phyloP scores from a whole-genome alignment of 1,140 invertebrate species.

The Rhyzopertha dominica region DNA sequence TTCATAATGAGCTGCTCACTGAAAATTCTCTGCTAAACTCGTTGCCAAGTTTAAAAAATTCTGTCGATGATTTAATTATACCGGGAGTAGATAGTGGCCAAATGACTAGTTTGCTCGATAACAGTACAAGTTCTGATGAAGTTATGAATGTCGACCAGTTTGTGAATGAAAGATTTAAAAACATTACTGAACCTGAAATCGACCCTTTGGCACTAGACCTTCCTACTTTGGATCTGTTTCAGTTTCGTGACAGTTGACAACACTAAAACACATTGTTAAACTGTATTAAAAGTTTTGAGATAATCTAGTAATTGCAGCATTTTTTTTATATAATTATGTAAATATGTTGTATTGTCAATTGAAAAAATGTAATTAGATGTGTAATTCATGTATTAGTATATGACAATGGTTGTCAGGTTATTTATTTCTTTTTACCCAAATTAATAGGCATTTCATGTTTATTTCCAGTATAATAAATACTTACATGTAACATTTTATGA shows the following conservation, averaged over 20 bases:
- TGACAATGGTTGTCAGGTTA: too few species aligned
- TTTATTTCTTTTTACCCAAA: too few species aligned
- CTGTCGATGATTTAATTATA: conserved; percentile 35
- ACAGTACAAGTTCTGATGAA: conserved; percentile 39
- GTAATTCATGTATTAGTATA: too few species aligned
- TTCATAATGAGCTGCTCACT: conserved; percentile 24
- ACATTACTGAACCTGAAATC: conserved; percentile 36
- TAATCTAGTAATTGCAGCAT: too few species aligned
- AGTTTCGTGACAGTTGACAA: conserved; percentile 33
- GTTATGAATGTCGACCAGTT: conserved; percentile 44
- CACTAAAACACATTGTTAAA: neutral
- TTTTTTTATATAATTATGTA: too few species aligned
- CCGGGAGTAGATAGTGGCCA: conserved; percentile 25
- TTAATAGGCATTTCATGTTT: too few species aligned
- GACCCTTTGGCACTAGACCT: conserved; percentile 36
- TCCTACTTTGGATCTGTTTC: conserved; percentile 37
- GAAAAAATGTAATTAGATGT: too few species aligned
- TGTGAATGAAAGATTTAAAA: conserved; percentile 41
- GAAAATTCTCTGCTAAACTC: conserved; percentile 26
- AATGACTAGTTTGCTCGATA: conserved; percentile 31
- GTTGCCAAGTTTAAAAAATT: conserved; percentile 23
- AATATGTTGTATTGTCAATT: too few species aligned
- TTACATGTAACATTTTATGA: too few species aligned
- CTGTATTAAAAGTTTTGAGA: neutral
- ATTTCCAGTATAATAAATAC: too few species aligned